Conservation (phyloP, 2,113 vertebrate species). For the Bettongia penicillata region DNA sequence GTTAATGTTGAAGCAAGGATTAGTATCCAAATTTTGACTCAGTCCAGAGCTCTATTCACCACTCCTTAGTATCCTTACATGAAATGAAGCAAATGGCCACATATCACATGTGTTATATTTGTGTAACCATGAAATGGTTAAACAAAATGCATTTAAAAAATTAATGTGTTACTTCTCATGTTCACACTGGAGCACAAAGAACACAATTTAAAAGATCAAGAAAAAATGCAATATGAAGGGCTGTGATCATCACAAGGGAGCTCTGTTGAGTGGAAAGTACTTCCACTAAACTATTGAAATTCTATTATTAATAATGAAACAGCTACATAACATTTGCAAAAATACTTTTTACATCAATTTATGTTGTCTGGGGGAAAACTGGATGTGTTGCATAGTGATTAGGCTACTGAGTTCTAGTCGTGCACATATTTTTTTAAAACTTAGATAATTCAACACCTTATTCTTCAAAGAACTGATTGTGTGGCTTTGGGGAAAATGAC, state of each 20-base stretch:
- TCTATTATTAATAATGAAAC: constrained; percentile 4
- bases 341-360: not conserved
- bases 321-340: not conserved
- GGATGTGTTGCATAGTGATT: constrained; percentile 2
- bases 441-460: not conserved
- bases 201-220: constrained; percentile 40
- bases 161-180: not conserved
- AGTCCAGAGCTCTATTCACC: not conserved
- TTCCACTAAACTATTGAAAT: constrained; percentile 38
- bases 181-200: not conserved
- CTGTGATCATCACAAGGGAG: not conserved
- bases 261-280: not conserved
- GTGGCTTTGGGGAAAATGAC: not conserved
- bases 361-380: constrained; percentile 6
- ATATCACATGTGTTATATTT: not conserved
- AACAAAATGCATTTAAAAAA: not conserved
- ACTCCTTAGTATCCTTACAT: not conserved
- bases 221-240: constrained; percentile 15
- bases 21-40: not conserved
- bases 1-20: not conserved
- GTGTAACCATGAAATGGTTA: not conserved
- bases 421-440: constrained; percentile 48
- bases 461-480: constrained; percentile 2
- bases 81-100: constrained; percentile 14
- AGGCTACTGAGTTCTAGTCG: not conserved